Evolutionary conservation across 2,888 invertebrate species (phyloP).

Genomic region (Parnassius mnemosyne): DNA sequence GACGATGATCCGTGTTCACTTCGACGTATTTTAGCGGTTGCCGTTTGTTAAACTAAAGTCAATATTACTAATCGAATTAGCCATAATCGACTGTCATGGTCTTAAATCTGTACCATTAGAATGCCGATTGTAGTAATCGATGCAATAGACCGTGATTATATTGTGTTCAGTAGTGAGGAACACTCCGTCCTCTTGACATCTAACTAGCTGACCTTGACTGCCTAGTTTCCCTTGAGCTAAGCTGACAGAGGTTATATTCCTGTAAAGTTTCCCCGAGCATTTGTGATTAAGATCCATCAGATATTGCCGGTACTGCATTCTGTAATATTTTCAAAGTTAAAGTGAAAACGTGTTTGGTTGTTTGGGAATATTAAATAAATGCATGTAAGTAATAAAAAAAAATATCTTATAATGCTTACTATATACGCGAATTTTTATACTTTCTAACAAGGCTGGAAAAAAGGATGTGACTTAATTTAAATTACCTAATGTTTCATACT

Average conservation of each 20-base stretch:
- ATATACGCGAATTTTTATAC: too few species aligned
- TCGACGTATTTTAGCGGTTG: too few species aligned
- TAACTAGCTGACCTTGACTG: slow-evolving; percentile 13
- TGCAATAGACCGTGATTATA: slow-evolving; percentile 48
- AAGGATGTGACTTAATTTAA: too few species aligned
- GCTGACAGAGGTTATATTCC: not conserved
- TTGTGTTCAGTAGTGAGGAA: slow-evolving; percentile 58
- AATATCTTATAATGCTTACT: too few species aligned
- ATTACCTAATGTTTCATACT: too few species aligned
- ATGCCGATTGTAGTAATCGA: slow-evolving; percentile 41
- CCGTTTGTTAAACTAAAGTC: too few species aligned
- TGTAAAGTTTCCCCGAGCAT: not conserved
- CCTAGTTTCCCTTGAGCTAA: slow-evolving; percentile 56
- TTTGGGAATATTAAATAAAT: slow-evolving; percentile 9
- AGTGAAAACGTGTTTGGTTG: not conserved
- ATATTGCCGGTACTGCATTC: not conserved
- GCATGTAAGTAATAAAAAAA: slow-evolving; percentile 22
- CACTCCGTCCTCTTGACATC: slow-evolving; percentile 45
- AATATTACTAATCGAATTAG: too few species aligned
- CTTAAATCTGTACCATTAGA: slow-evolving; percentile 29
- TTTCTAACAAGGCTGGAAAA: too few species aligned
- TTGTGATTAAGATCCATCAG: not conserved
- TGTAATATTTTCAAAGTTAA: not conserved
- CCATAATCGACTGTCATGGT: not conserved
- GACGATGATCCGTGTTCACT: too few species aligned